A percentile compares a stretch with the other conserved stretches of the same genome.
These are phyloP conservation scores for Anomalospiza imberbis DNA, from an alignment of 2,797 vertebrate species.

Conservation along the genomic window DNA sequence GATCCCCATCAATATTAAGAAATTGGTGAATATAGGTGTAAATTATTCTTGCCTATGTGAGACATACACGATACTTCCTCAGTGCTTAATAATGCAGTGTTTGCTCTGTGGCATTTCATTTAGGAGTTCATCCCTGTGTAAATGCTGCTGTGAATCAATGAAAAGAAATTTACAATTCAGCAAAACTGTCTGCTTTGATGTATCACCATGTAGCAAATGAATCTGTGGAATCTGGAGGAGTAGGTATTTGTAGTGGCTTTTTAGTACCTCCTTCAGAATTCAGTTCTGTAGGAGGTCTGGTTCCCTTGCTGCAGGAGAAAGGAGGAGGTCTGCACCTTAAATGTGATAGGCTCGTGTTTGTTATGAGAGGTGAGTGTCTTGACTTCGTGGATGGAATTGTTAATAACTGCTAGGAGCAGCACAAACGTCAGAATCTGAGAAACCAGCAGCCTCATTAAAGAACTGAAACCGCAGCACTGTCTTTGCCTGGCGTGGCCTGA, in stretches of 20 bases:
- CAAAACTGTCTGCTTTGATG: slow-evolving; percentile 45
- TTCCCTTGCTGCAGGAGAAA: background rate
- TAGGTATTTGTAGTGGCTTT: background rate
- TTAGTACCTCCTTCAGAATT: slow-evolving; percentile 3
- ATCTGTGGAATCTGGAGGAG: slow-evolving; percentile 55
- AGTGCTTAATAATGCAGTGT: background rate
- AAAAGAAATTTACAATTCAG: slow-evolving; percentile 33
- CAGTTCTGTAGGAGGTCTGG: background rate
- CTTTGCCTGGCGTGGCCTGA: background rate
- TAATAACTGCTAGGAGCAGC: background rate
- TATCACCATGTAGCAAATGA: background rate
- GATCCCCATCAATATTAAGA: background rate
- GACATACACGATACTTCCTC: background rate
- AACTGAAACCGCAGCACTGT: background rate
- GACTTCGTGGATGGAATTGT: background rate
- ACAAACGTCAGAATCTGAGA: background rate
- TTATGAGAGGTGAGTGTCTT: slow-evolving; percentile 26
- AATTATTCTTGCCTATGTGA: background rate
- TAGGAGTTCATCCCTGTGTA: background rate
- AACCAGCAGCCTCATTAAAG: background rate
- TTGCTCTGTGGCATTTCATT: slow-evolving; percentile 8
- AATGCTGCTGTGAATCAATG: slow-evolving; percentile 42
- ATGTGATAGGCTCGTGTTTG: background rate
- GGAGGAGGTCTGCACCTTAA: background rate
- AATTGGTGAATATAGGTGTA: background rate